Evolutionary conservation across 92 coral and sea anemone species (phyloP).

Genomic region (Paragorgia papillata): DNA sequence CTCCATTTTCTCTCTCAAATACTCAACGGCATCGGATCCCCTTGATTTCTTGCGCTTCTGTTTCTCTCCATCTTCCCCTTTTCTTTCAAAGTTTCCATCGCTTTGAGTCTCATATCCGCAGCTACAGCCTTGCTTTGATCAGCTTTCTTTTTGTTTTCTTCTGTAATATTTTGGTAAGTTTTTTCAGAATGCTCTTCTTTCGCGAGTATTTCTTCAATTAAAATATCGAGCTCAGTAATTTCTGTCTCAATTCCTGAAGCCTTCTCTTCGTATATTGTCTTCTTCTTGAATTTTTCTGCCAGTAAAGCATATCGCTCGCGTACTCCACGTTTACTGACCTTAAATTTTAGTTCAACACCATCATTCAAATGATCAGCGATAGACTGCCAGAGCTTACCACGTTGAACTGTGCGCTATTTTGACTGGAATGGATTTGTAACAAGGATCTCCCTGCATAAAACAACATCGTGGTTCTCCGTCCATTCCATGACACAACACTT

Average conservation of each 20-base stretch:
- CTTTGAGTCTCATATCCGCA: constrained; percentile 50
- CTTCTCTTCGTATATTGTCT: constrained; percentile 43
- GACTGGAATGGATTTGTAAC: constrained; percentile 42
- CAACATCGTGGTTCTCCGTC: constrained; percentile 38
- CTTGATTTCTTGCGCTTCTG: constrained; percentile 37
- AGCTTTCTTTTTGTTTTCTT: not conserved
- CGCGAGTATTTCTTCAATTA: constrained; percentile 50
- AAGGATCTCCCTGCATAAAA: constrained; percentile 51
- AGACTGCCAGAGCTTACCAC: too few relatives aligned
- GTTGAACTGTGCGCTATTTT: too few relatives aligned
- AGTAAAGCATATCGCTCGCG: constrained; percentile 36
- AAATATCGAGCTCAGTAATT: constrained; percentile 45
- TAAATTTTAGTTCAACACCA: constrained; percentile 35
- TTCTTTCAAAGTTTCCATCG: constrained; percentile 52
- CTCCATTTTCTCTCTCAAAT: constrained; percentile 43
- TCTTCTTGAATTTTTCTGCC: constrained; percentile 45
- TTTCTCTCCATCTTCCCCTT: constrained; percentile 44
- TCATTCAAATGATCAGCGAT: constrained; percentile 42
- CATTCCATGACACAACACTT: constrained; percentile 44
- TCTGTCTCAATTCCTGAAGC: constrained; percentile 48
- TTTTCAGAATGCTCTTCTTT: constrained; percentile 45
- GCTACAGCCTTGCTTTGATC: constrained; percentile 46
- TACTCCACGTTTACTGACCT: constrained; percentile 46
- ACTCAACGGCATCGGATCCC: constrained; percentile 49
- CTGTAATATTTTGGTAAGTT: not conserved